These are phyloP conservation scores for Poecilia gillii DNA, from an alignment of 2,797 vertebrate species.

Conservation along the genomic window DNA sequence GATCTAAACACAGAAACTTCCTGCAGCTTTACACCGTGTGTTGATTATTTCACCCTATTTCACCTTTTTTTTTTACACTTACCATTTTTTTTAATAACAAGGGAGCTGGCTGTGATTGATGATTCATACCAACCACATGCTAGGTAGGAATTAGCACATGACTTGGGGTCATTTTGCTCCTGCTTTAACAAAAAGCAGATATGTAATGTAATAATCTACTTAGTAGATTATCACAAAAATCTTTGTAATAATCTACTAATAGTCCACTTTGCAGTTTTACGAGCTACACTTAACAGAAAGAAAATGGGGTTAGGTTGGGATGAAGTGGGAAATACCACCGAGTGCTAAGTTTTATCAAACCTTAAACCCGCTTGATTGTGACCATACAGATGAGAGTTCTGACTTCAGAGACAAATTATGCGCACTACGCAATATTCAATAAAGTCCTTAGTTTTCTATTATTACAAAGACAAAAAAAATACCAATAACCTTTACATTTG, in stretches of 20 bases:
- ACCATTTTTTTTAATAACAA: background rate
- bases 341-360: background rate
- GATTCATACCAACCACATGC: background rate
- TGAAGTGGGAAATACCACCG: background rate
- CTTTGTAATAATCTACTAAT: background rate
- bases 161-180: background rate
- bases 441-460: background rate
- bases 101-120: background rate
- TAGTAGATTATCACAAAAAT: background rate
- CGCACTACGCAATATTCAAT: background rate
- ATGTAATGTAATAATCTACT: too few species aligned
- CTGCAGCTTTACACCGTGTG: background rate
- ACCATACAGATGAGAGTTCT: background rate
- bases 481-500: background rate
- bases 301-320: background rate
- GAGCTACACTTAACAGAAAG: background rate
- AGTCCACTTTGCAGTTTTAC: background rate
- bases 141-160: background rate
- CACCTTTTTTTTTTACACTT: too few species aligned
- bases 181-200: background rate
- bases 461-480: background rate
- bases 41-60: too few species aligned
- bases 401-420: background rate
- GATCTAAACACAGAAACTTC: background rate
- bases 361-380: background rate